Percentiles rank a stretch among this genome's conserved stretches.
These are phyloP conservation scores for Ciconia stormi DNA, from an alignment of 2,113 vertebrate genomes.

Conservation along the genomic window DNA sequence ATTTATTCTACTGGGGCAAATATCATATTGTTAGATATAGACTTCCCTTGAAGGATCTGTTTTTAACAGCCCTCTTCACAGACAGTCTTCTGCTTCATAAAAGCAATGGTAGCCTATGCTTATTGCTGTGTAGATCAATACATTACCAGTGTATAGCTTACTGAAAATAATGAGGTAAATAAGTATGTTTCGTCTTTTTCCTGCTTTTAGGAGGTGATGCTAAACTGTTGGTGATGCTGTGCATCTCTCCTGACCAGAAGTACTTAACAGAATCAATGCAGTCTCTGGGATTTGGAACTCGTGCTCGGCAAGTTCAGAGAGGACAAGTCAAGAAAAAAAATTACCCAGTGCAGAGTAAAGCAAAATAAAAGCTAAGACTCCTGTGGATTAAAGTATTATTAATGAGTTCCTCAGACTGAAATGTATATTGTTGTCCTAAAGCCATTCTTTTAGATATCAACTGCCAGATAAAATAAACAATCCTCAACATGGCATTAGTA, in stretches of 20 bases:
- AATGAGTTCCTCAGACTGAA: conserved; percentile 1
- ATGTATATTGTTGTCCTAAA: conserved; percentile 20
- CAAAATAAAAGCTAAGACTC: conserved; percentile 49
- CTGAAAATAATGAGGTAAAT: background rate
- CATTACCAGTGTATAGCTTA: background rate
- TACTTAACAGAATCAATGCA: conserved; percentile 83
- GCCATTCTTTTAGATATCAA: background rate
- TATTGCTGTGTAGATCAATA: background rate
- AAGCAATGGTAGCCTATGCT: background rate
- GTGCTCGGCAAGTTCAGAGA: conserved; percentile 79
- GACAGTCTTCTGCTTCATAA: background rate
- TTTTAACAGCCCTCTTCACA: background rate
- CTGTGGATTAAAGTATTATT: background rate
- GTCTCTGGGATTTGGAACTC: conserved; percentile 78
- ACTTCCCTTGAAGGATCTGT: background rate
- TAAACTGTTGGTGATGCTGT: conserved; percentile 84
- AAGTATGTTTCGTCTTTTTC: background rate
- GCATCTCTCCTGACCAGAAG: conserved; percentile 80
- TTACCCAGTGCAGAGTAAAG: background rate
- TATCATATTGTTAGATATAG: background rate
- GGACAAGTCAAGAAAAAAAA: conserved; percentile 69
- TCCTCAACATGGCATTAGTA: background rate
- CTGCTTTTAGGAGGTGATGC: conserved; percentile 81
- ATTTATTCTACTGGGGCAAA: background rate
- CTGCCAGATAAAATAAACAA: conserved; percentile 49